phyloP scores from a whole-genome alignment of 1,140 invertebrate species.

The Tenebrio molitor region DNA sequence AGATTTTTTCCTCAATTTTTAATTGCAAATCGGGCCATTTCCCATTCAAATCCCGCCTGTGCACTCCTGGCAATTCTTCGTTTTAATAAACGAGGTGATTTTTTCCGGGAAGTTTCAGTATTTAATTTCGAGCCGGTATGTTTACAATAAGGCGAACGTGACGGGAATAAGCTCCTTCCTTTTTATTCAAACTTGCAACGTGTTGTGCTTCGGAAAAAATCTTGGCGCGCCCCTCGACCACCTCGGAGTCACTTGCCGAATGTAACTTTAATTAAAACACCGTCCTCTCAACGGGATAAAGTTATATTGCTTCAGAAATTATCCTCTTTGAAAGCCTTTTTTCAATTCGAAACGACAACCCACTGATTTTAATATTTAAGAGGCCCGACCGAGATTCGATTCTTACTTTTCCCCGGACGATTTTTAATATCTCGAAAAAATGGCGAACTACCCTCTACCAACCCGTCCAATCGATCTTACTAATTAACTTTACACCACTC shows the following conservation, averaged over 20 bases:
- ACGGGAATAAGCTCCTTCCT: constrained; percentile 7
- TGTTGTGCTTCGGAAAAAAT: constrained; percentile 21
- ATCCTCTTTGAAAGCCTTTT: constrained; percentile 22
- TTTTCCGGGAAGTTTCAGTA: constrained; percentile 10
- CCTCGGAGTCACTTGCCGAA: constrained; percentile 21
- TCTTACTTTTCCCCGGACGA: background rate
- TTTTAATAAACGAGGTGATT: background rate
- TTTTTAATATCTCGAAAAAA: no score
- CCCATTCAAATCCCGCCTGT: no score
- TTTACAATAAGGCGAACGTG: constrained; percentile 26
- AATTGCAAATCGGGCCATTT: no score
- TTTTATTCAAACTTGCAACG: constrained; percentile 17
- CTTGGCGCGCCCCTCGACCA: background rate
- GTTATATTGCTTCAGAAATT: constrained; percentile 38
- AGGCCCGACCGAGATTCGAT: background rate
- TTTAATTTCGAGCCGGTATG: constrained; percentile 30
- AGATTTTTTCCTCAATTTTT: no score
- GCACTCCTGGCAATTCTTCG: no score
- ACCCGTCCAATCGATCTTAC: no score
- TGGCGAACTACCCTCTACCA: no score
- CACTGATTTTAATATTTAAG: constrained; percentile 25
- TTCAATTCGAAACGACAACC: constrained; percentile 30
- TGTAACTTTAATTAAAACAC: constrained; percentile 28
- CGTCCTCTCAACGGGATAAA: constrained; percentile 26
- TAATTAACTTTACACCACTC: no score